Percentiles rank a stretch among this genome's conserved stretches.
phyloP scores from a whole-genome alignment of 1,140 invertebrate species.

The Scaptodrosophila lebanonensis region DNA sequence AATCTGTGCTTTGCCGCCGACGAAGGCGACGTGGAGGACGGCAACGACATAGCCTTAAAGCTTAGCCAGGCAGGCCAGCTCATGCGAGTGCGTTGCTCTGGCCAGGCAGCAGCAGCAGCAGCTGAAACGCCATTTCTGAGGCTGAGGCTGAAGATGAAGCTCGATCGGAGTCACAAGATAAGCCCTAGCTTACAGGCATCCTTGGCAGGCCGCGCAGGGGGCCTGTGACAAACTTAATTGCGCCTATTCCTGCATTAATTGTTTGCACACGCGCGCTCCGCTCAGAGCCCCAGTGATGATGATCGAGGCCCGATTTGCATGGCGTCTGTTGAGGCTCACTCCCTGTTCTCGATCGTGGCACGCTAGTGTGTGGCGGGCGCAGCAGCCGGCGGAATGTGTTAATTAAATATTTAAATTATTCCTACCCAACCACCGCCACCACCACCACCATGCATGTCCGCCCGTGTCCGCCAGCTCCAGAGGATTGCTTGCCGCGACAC shows the following conservation, averaged over 20 bases:
- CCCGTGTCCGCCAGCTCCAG: slow-evolving; percentile 34
- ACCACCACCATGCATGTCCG: slow-evolving; percentile 5
- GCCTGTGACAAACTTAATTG: slow-evolving; percentile 71
- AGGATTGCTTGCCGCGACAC: slow-evolving; percentile 25
- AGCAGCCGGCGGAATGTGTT: slow-evolving; percentile 56
- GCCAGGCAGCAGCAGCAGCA: not conserved
- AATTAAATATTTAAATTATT: slow-evolving; percentile 75
- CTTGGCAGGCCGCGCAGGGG: slow-evolving; percentile 28
- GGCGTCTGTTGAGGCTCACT: slow-evolving; percentile 31
- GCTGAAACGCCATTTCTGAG: slow-evolving; percentile 23
- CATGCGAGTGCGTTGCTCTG: slow-evolving; percentile 36
- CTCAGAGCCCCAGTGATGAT: not conserved
- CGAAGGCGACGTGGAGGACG: not conserved
- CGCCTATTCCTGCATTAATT: slow-evolving; percentile 75
- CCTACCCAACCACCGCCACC: slow-evolving; percentile 3
- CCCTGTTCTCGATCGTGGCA: not conserved
- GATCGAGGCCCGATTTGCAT: slow-evolving; percentile 39
- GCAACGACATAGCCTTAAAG: slow-evolving; percentile 19
- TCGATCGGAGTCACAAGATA: slow-evolving; percentile 75
- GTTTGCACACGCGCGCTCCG: slow-evolving; percentile 64
- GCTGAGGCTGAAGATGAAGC: slow-evolving; percentile 53
- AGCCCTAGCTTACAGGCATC: slow-evolving; percentile 27
- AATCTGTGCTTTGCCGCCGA: slow-evolving; percentile 59
- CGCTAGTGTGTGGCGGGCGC: not conserved
- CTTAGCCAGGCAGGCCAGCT: slow-evolving; percentile 36